Base-by-base conservation (phyloP, 1,140 invertebrate genomes). In the Eciton burchellii region DNA sequence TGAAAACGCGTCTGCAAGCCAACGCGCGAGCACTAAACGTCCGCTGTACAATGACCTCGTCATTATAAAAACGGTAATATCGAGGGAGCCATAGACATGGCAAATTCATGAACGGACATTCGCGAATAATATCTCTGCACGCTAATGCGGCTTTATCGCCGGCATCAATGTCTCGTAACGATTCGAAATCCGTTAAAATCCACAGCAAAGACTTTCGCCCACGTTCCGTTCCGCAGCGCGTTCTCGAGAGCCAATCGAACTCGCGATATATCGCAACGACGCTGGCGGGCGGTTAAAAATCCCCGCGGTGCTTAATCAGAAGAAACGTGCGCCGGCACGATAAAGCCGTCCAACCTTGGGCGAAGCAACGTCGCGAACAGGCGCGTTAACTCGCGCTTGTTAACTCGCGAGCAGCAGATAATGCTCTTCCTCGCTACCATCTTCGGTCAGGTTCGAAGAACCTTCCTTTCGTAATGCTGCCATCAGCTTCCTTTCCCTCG, bases 381-480 rank as follows among this genome's bases (percentile, higher is more conserved):
- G n/a, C n/a, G n/a, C n/a, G n/a, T n/a, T n/a, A n/a, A n/a, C n/a
- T n/a, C 43, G 56, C 77, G 66, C 1, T 26, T 56, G 35, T 81
- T 68, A 72, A 60, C 45, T 56, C 60, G 81, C 68, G 62, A 86
- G 26, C 35, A 16, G 57, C 24, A 52, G 59, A 70, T 87, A 87
- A 56, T 49, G 68, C 68, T 62, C 79, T 85, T 83, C 62, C 57
- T 85, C 72, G 14, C 73, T 87, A 76, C 73, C 85, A 85, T 85
- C 83, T 88, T 88, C 86, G 82, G 77, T 85, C 43, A 88, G 79
- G 41, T 82, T 76, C 88, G 73, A 72, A 85, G 74, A 83, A 56
- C 35, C 72, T 90, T 87, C 82, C 86, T 90, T 89, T 89, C 84
- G 85, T 72, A 89, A 90, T 81, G 29, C 63, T 41, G 76, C 43